Conservation (phyloP, 2,888 invertebrate genomes). For the Ommatoiulus sabulosus region DNA sequence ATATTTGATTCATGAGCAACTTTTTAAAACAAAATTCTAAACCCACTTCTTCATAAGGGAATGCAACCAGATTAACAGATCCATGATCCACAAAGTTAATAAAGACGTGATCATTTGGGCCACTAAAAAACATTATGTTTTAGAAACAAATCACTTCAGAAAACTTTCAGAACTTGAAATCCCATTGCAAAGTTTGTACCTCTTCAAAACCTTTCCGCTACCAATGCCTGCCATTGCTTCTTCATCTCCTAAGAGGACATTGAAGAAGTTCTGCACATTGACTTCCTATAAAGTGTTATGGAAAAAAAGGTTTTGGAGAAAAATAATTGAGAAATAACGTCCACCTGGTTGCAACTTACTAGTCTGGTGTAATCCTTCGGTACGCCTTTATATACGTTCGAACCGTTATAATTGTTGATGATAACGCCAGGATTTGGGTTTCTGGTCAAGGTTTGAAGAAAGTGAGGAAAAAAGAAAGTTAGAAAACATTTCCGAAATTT, state of each 20-base stretch:
- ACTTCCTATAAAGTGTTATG: constrained; percentile 68
- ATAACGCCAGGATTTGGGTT: constrained; percentile 73
- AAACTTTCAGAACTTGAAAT: background rate
- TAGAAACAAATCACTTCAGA: constrained; percentile 16
- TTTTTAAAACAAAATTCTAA: background rate
- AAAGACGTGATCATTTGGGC: constrained; percentile 73
- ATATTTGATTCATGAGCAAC: background rate
- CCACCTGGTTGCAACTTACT: constrained; percentile 64
- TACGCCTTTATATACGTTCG: constrained; percentile 72
- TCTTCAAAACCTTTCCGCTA: constrained; percentile 70
- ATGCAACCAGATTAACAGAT: constrained; percentile 72
- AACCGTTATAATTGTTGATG: constrained; percentile 72
- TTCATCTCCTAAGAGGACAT: constrained; percentile 71
- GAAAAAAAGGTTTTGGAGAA: background rate
- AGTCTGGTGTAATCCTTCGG: constrained; percentile 72
- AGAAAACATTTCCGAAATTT: background rate
- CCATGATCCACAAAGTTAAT: constrained; percentile 76
- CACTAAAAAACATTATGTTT: constrained; percentile 66
- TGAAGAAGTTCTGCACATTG: constrained; percentile 72
- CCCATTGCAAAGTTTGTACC: constrained; percentile 63
- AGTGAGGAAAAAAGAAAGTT: background rate
- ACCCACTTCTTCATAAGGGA: constrained; percentile 63
- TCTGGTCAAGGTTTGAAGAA: constrained; percentile 64
- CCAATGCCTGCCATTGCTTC: constrained; percentile 69
- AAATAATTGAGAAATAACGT: background rate